A percentile compares a stretch with the other conserved stretches of the same genome.
Conservation (phyloP, 2,888 invertebrate species). For the Pelosia muscerda region DNA sequence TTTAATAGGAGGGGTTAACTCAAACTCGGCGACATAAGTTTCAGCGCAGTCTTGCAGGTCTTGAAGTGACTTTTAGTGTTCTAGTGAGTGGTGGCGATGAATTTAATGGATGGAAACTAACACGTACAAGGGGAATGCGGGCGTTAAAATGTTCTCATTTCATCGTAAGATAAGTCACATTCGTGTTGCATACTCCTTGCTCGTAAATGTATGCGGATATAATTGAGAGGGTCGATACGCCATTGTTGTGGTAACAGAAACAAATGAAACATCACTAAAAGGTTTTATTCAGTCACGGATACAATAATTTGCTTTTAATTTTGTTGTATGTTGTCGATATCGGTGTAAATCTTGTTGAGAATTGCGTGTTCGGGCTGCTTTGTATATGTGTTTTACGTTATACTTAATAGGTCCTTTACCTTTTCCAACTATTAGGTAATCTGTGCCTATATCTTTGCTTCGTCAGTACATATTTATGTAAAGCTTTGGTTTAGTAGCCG, state of each 20-base stretch:
- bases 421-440: too few relatives aligned
- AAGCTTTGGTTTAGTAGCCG: too few relatives aligned
- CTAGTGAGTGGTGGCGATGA: conserved; percentile 53
- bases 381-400: neutral
- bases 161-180: conserved; percentile 62
- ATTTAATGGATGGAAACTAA: conserved; percentile 53
- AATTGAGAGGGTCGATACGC: conserved; percentile 61
- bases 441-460: too few relatives aligned
- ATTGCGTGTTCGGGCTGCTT: neutral
- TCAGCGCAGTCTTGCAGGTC: conserved; percentile 41
- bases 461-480: too few relatives aligned
- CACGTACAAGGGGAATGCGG: conserved; percentile 50
- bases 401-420: too few relatives aligned
- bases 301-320: conserved; percentile 7
- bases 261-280: conserved; percentile 46
- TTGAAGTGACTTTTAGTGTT: conserved; percentile 53
- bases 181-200: conserved; percentile 51
- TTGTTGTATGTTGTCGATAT: neutral
- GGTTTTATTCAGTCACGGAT: conserved; percentile 18
- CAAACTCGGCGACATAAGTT: conserved; percentile 41
- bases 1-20: conserved; percentile 45
- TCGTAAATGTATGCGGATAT: conserved; percentile 59
- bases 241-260: conserved; percentile 67
- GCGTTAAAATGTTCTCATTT: conserved; percentile 66
- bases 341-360: neutral